Base-by-base conservation (phyloP, 2,888 invertebrate species). In the Bembecia ichneumoniformis region DNA sequence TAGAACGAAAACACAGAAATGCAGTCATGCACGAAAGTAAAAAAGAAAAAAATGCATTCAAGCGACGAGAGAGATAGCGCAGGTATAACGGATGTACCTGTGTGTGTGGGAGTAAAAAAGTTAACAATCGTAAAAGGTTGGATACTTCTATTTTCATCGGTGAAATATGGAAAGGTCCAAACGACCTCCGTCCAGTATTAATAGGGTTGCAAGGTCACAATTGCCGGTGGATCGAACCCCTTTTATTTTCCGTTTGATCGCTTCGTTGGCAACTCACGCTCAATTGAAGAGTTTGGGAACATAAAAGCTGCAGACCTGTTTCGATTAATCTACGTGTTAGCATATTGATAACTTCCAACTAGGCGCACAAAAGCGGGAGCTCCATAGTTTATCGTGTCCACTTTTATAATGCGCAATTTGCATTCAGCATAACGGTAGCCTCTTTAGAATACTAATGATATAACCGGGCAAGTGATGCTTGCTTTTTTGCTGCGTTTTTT, bases 361-460 rank as follows among this genome's bases (percentile, higher is more conserved):
- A 64, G 61, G 68, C 59, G 58, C 61, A 64, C 59, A 55, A 57
- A 53, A 53, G 57, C 58, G 56, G 55, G 59, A 57, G 48, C 58
- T 57, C 71, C 66, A 71, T 74, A 71, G 59, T 68, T 80, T 77
- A 75, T 77, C 79, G 74, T 70, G 74, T 68, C 66, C 64, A 47
- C 63, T 68, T 63, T 70, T 63, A 77, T 76, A 78, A 77, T 77
- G 66, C 69, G 59, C 76, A 67, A 77, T 84, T 79, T 68, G 66
- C 69, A 80, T 82, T 77, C 75, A 64, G 61, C 59, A 54, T 66
- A 67, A 50, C 58, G 55, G 55, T 62, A 49, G 55, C 63, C 58
- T 72, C 71, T 63, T 61, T 61, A 63, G 84, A 81, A 86, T 84
- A 81, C 69, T 78, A 69, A 53, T 66, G 63, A 75, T 58, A 62